These are phyloP conservation scores for Calidris pugnax DNA, from an alignment of 2,113 vertebrate species.

Conservation along the genomic window DNA sequence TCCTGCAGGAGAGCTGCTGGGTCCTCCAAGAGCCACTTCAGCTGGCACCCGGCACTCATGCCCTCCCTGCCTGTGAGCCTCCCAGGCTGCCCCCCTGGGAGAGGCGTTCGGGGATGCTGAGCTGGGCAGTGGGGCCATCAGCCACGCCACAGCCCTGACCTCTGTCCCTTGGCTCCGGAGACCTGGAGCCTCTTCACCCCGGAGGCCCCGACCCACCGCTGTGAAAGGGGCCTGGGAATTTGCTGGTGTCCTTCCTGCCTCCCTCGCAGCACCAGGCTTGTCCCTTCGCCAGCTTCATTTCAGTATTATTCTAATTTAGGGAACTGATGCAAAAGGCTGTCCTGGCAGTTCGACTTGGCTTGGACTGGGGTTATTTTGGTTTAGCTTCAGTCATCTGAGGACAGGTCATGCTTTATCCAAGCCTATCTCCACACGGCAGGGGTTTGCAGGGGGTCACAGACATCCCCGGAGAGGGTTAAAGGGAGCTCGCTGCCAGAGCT, in stretches of 20 bases:
- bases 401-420: neutral
- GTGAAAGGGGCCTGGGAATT: neutral
- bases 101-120: neutral
- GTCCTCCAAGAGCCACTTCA: accelerated
- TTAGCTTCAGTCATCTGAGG: conserved; percentile 48
- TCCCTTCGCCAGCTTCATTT: conserved; percentile 19
- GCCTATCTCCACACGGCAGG: neutral
- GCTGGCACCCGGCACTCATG: accelerated
- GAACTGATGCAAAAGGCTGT: conserved; percentile 58
- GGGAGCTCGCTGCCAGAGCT: neutral
- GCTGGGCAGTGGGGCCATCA: neutral
- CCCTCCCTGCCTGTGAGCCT: neutral
- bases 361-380: conserved; percentile 15
- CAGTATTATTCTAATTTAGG: conserved; percentile 61
- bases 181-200: neutral
- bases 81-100: neutral
- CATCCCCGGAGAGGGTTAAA: accelerated
- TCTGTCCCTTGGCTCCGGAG: neutral
- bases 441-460: neutral
- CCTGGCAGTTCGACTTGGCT: conserved; percentile 27
- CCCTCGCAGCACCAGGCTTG: neutral
- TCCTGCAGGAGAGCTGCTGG: neutral
- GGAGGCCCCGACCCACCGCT: accelerated
- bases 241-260: conserved; percentile 30
- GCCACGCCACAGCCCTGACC: neutral